Evolutionary conservation across 2,113 vertebrate species (phyloP), one percentile per base, ranked within the genome.

Genomic region (Halcyon malimbica): DNA sequence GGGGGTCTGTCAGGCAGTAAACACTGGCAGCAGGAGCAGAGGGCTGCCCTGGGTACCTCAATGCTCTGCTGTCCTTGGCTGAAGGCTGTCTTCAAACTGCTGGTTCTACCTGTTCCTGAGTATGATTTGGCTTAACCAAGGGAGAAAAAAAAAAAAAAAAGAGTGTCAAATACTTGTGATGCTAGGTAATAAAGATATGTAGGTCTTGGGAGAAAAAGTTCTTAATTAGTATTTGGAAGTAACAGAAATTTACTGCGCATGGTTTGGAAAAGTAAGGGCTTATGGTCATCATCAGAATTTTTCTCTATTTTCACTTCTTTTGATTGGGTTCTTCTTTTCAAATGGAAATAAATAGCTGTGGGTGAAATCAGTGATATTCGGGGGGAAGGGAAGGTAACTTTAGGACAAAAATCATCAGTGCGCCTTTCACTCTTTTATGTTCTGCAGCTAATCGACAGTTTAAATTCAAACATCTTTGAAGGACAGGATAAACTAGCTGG

Each of bases 371-470:
- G 33, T 0, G 6, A 80, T 29, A 51, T 4, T 31, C 57, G 48
- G 18, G 21, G 11, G 13, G 11, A 13, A 60, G n/a, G 31, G 75
- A 19, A 1, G 23, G 4, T 83, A 37, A 74, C 93, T 89, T 87
- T 75, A 80, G 44, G 63, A 53, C 21, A 62, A 59, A 76, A 93
- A 23, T 57, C 44, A 9, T 16, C 2, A 0, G 16, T 60, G 50
- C 51, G 50, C 29, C 5, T 90, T 89, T 90, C 74, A n/a, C 51
- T 67, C 35, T 79, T 4, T 74, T 68, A 26, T 92, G 90, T 96
- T 96, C 87, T 85, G 48, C 63, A 85, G n/a, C 77, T 87, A 74
- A 89, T 93, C 46, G 25, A 13, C 48, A 53, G 15, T 92, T 94
- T 91, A 91, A 90, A 94, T 64, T 24, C 77, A 93, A 94, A 51